Evolutionary conservation across 2,113 vertebrate species (phyloP).

Genomic region (Eudorcas thomsonii): DNA sequence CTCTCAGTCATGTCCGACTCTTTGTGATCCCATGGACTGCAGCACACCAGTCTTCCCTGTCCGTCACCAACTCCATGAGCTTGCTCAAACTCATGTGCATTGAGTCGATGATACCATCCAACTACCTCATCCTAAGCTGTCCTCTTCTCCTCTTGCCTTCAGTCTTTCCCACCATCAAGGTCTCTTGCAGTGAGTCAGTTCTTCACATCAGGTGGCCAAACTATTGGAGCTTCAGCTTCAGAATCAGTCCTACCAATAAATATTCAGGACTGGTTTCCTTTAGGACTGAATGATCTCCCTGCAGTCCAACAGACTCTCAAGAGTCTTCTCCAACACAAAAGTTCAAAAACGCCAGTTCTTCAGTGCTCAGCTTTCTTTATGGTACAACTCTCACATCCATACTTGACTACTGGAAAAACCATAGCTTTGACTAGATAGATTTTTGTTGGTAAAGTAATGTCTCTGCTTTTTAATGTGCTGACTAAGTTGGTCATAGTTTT

Average conservation of each 20-base stretch:
- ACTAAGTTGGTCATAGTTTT: not conserved
- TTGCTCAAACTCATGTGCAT: not conserved
- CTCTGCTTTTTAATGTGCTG: not conserved
- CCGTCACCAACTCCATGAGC: not conserved
- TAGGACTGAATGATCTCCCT: not conserved
- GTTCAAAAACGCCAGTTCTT: not conserved
- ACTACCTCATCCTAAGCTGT: not conserved
- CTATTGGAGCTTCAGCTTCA: not conserved
- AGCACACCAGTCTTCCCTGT: not conserved
- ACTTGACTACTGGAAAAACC: not conserved
- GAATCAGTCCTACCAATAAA: not conserved
- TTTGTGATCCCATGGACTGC: not conserved
- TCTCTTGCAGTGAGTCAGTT: not conserved
- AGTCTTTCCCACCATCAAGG: not conserved
- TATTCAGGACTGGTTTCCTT: not conserved
- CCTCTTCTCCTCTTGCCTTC: not conserved
- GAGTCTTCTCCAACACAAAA: not conserved
- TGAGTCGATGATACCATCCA: not conserved
- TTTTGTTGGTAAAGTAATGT: not conserved
- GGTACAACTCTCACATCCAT: not conserved
- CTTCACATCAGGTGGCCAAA: not conserved
- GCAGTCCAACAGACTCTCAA: not conserved
- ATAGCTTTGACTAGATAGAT: not conserved
- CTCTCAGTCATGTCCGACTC: fast-evolving
- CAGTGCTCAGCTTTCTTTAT: not conserved